These are phyloP conservation scores for Drosophila lacertosa DNA, from an alignment of 1,140 invertebrate genomes.

Conservation along the genomic window DNA sequence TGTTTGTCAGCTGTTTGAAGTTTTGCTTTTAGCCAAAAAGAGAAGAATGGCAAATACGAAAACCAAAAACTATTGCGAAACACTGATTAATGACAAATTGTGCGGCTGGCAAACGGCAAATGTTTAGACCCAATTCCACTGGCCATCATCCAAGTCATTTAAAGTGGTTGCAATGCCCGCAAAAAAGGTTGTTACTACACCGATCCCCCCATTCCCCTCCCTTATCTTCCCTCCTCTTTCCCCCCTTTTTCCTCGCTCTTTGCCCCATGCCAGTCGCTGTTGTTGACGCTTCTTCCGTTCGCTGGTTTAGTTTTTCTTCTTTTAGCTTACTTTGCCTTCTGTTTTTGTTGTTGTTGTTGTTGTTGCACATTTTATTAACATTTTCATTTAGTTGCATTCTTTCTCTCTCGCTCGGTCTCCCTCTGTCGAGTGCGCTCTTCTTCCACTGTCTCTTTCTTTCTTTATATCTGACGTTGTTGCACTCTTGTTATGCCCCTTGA, in stretches of 20 bases:
- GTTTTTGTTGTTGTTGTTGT: slow-evolving; percentile 46
- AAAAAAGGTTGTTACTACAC: slow-evolving; percentile 36
- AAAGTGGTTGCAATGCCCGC: slow-evolving; percentile 48
- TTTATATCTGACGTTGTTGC: not conserved
- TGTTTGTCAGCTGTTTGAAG: slow-evolving; percentile 17
- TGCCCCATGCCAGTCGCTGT: slow-evolving; percentile 43
- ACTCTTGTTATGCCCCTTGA: no score
- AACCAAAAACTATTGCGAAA: slow-evolving; percentile 40
- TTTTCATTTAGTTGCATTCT: slow-evolving; percentile 72
- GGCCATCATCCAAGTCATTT: slow-evolving; percentile 46
- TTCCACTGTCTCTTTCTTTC: slow-evolving; percentile 13
- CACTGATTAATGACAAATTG: slow-evolving; percentile 81
- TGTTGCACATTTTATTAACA: slow-evolving; percentile 80
- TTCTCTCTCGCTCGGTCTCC: slow-evolving; percentile 8
- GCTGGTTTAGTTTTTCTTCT: slow-evolving; percentile 78
- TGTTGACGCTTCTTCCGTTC: slow-evolving; percentile 77
- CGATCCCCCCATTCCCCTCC: not conserved
- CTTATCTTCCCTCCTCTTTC: not conserved
- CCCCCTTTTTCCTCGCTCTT: not conserved
- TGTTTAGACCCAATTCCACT: slow-evolving; percentile 37
- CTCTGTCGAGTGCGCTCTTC: slow-evolving; percentile 4
- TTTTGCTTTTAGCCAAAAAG: slow-evolving; percentile 4
- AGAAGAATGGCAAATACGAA: slow-evolving; percentile 4
- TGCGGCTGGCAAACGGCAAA: slow-evolving; percentile 54
- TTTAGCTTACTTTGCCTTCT: slow-evolving; percentile 72